phyloP scores from a whole-genome alignment of 2,113 vertebrate genomes.

The Scophthalmus maximus region DNA sequence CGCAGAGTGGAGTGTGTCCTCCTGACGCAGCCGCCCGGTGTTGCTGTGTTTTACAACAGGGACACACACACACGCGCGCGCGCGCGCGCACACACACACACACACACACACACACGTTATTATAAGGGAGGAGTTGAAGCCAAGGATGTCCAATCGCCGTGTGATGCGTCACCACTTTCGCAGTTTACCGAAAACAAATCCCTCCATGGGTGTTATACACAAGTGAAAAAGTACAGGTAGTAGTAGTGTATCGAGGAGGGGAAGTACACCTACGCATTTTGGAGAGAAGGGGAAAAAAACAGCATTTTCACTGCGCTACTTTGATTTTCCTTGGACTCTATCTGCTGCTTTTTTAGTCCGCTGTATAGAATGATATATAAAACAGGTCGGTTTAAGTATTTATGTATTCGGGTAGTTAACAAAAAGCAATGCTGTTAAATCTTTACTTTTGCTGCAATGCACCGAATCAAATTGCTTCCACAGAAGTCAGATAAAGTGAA shows the following conservation, averaged over 20 bases:
- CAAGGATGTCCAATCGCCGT: slow-evolving; percentile 93
- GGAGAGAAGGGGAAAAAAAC: slow-evolving; percentile 66
- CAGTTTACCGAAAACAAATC: slow-evolving; percentile 91
- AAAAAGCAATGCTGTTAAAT: slow-evolving; percentile 13
- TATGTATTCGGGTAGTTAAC: slow-evolving; percentile 13
- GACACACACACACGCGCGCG: slow-evolving; percentile 83
- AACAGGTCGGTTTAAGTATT: slow-evolving; percentile 48
- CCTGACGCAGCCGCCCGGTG: slow-evolving; percentile 85
- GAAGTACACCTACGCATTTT: slow-evolving; percentile 78
- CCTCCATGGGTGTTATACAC: slow-evolving; percentile 87
- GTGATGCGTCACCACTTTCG: slow-evolving; percentile 90
- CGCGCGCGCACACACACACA: slow-evolving; percentile 86
- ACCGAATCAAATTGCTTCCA: slow-evolving; percentile 1
- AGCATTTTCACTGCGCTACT: slow-evolving; percentile 23
- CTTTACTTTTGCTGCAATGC: background rate
- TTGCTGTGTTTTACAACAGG: slow-evolving; percentile 92
- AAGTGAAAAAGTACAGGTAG: slow-evolving; percentile 83
- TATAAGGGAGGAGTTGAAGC: slow-evolving; percentile 95
- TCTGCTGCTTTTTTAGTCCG: slow-evolving; percentile 36
- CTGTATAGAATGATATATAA: slow-evolving; percentile 36
- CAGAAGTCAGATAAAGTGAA: background rate
- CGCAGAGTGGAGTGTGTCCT: slow-evolving; percentile 82
- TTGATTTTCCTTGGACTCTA: slow-evolving; percentile 33
- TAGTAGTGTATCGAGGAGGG: slow-evolving; percentile 75
- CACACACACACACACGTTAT: slow-evolving; percentile 89